Percentiles rank a stretch among this genome's conserved stretches.
These are phyloP conservation scores for Mesorhabditis sp. DNA, from an alignment of 2,888 invertebrate species.

Conservation along the genomic window DNA sequence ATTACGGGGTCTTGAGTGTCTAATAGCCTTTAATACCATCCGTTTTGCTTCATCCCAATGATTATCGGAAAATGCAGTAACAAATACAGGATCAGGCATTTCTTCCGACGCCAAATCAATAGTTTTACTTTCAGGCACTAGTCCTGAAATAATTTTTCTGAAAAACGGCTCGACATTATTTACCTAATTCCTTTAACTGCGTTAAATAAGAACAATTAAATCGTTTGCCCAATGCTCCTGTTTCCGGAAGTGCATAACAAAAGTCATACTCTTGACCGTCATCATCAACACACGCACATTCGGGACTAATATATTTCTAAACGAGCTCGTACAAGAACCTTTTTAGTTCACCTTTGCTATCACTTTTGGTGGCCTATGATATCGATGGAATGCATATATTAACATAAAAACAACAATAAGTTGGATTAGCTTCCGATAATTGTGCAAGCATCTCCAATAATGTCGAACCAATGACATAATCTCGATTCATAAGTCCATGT, in stretches of 20 bases:
- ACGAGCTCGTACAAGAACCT: not conserved
- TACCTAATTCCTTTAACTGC: not conserved
- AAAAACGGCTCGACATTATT: not conserved
- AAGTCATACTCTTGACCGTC: not conserved
- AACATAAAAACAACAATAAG: no score
- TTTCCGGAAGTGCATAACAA: not conserved
- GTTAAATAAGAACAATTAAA: not conserved
- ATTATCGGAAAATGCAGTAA: constrained; percentile 1
- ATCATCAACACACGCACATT: not conserved
- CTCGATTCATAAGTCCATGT: no score
- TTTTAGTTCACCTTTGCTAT: no score
- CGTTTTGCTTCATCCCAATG: constrained; percentile 1
- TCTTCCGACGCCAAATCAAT: not conserved
- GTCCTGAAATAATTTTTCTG: not conserved
- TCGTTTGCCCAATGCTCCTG: no score
- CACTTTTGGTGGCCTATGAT: no score
- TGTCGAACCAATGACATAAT: no score
- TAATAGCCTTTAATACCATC: no score
- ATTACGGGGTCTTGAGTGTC: not conserved
- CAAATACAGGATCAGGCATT: not conserved
- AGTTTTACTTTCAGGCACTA: not conserved
- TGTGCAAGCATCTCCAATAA: no score
- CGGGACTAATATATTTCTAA: not conserved
- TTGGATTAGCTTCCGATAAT: no score
- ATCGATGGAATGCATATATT: no score